phyloP scores from a whole-genome alignment of 2,888 invertebrate genomes.

The Seladonia tumulorum region DNA sequence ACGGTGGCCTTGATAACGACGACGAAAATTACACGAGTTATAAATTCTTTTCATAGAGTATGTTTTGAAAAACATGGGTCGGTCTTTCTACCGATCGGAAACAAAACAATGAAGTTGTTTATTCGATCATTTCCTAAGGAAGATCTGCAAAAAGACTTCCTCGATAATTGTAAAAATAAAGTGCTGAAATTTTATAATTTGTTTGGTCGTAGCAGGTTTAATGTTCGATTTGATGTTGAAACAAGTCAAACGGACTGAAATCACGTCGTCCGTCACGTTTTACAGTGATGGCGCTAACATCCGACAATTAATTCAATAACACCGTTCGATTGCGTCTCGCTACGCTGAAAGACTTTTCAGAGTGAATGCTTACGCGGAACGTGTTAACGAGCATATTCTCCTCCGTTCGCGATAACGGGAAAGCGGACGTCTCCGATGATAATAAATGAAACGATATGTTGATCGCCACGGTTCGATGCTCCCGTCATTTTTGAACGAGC shows the following conservation, averaged over 20 bases:
- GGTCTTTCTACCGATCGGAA: too few species aligned
- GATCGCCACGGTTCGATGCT: neutral
- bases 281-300: neutral
- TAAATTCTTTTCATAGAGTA: too few species aligned
- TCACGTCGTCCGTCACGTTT: neutral
- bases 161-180: neutral
- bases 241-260: neutral
- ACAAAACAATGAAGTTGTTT: neutral
- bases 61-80: too few species aligned
- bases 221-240: neutral
- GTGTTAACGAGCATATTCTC: neutral
- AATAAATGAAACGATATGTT: neutral
- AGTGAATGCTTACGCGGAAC: neutral
- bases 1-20: slow-evolving; percentile 38
- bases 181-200: too few species aligned
- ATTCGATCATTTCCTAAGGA: neutral
- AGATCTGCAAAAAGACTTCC: neutral
- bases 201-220: neutral
- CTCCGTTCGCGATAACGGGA: neutral
- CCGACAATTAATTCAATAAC: slow-evolving; percentile 27
- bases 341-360: neutral
- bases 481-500: neutral
- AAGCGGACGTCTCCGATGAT: neutral
- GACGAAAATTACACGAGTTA: too few species aligned
- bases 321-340: neutral